Evolutionary conservation across 2,113 vertebrate genomes (phyloP).

Genomic region (Rhabdornis inornatus): DNA sequence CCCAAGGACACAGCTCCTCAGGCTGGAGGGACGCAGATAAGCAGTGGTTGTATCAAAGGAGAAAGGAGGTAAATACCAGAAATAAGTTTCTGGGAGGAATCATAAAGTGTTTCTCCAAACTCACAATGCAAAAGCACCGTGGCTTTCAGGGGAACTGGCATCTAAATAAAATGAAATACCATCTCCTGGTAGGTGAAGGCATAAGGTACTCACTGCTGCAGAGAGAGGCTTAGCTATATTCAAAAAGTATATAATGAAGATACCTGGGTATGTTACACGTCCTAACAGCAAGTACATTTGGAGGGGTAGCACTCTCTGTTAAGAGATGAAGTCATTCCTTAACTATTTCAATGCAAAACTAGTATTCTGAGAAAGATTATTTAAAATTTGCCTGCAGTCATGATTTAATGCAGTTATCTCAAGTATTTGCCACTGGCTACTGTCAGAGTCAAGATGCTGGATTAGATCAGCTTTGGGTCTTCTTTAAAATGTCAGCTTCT

Average conservation of each 20-base stretch:
- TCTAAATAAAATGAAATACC: not conserved
- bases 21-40: not conserved
- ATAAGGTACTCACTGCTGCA: not conserved
- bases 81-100: not conserved
- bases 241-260: not conserved
- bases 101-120: not conserved
- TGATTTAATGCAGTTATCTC: constrained; percentile 46
- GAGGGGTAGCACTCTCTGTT: not conserved
- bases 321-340: not conserved
- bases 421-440: constrained; percentile 53
- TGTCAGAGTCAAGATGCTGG: constrained; percentile 19
- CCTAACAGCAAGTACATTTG: not conserved
- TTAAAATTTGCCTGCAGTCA: not conserved
- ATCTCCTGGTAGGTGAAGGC: not conserved
- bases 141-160: not conserved
- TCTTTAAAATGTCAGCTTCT: constrained; percentile 39
- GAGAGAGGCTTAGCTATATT: not conserved
- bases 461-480: constrained; percentile 10
- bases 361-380: not conserved
- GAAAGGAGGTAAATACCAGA: not conserved
- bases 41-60: accelerated
- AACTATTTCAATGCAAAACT: not conserved
- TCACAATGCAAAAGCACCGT: not conserved
- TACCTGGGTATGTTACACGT: not conserved
- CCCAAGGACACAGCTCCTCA: not conserved